Evolutionary conservation across 2,888 invertebrate genomes (phyloP).

Genomic region (Cacoxenus indagator): DNA sequence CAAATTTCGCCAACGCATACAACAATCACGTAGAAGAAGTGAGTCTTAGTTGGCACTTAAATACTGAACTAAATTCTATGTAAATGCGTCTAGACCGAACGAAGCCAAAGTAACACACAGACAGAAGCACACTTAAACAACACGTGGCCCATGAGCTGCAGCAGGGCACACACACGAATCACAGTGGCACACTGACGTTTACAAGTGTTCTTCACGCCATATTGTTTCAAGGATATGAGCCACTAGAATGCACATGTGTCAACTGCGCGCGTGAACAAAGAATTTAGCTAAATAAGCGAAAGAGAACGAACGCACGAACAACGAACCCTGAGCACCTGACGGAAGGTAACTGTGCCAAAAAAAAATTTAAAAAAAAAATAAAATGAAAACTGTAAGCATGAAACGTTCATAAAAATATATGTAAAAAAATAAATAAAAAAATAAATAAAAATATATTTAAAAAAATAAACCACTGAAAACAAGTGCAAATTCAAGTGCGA

Average conservation of each 20-base stretch:
- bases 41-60: constrained; percentile 36
- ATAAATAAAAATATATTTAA: too few species aligned
- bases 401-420: constrained; percentile 36
- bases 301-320: background rate
- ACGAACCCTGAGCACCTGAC: constrained; percentile 2
- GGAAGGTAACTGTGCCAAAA: background rate
- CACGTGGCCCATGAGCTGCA: too few species aligned
- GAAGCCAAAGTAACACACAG: background rate
- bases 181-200: background rate
- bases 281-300: background rate
- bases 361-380: background rate
- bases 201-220: constrained; percentile 17
- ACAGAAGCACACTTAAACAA: background rate
- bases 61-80: constrained; percentile 40
- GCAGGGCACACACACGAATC: background rate
- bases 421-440: background rate
- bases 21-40: background rate
- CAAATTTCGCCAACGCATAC: constrained; percentile 32
- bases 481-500: constrained; percentile 50
- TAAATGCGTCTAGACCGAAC: constrained; percentile 30
- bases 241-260: constrained; percentile 28
- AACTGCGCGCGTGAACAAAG: background rate
- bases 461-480: constrained; percentile 35
- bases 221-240: constrained; percentile 53
- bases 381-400: constrained; percentile 33